Evolutionary conservation across 2,888 invertebrate species (phyloP).

Genomic region (Harpalus rufipes): DNA sequence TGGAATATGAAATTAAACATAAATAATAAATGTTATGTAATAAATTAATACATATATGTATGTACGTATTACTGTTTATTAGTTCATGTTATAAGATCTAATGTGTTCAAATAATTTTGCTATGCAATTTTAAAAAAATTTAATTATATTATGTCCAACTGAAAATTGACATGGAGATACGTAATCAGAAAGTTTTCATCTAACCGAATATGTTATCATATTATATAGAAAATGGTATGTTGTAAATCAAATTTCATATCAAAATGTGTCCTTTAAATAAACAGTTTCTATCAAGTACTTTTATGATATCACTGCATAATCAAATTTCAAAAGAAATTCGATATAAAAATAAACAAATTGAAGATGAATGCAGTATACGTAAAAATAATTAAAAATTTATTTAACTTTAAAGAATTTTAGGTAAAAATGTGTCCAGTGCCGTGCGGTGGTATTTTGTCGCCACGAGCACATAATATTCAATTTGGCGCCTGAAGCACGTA

Average conservation of each 20-base stretch:
- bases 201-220: too few relatives aligned
- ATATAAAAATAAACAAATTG: too few relatives aligned
- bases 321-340: background rate
- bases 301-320: background rate
- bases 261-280: background rate
- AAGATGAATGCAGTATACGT: too few relatives aligned
- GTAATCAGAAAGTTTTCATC: too few relatives aligned
- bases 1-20: background rate
- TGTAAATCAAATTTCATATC: background rate
- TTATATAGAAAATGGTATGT: background rate
- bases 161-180: too few relatives aligned
- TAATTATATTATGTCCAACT: too few relatives aligned
- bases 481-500: too few relatives aligned
- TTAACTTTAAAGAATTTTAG: too few relatives aligned
- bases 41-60: background rate
- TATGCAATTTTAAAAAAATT: background rate
- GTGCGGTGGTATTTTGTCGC: too few relatives aligned
- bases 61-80: background rate
- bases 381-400: too few relatives aligned
- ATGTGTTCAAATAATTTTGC: background rate
- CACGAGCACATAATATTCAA: too few relatives aligned
- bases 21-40: constrained; percentile 4
- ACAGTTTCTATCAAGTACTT: background rate
- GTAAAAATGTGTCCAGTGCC: too few relatives aligned
- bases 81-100: background rate